phyloP scores from a whole-genome alignment of 2,888 invertebrate genomes.

The Monopis laevigella region DNA sequence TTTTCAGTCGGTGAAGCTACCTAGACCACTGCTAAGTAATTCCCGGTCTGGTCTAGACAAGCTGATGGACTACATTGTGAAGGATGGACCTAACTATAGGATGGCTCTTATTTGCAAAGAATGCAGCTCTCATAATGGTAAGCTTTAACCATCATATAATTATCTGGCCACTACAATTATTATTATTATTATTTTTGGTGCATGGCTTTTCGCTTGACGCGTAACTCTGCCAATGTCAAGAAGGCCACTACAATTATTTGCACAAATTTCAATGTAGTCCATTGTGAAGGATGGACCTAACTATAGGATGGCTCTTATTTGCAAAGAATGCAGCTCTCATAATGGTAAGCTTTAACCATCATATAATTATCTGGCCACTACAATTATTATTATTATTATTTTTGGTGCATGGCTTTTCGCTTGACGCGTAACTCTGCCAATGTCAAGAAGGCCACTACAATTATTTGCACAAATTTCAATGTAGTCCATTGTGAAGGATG shows the following conservation, averaged over 20 bases:
- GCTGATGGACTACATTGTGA: constrained; percentile 92
- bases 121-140: constrained; percentile 94
- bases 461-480: too few species aligned
- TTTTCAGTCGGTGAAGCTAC: constrained; percentile 64
- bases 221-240: too few species aligned
- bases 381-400: not conserved
- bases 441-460: too few species aligned
- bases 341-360: constrained; percentile 73
- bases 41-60: constrained; percentile 86
- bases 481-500: constrained; percentile 95
- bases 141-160: constrained; percentile 19
- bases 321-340: constrained; percentile 87
- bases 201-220: too few species aligned
- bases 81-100: constrained; percentile 94
- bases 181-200: not conserved
- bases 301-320: constrained; percentile 95
- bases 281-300: constrained; percentile 95
- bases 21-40: constrained; percentile 76
- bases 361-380: not conserved
- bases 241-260: too few species aligned
- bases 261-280: too few species aligned
- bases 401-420: too few species aligned
- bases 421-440: too few species aligned
- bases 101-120: constrained; percentile 94
- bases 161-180: not conserved